Base-by-base conservation (phyloP, 1,140 invertebrate species). In the Eubasilissa regina region DNA sequence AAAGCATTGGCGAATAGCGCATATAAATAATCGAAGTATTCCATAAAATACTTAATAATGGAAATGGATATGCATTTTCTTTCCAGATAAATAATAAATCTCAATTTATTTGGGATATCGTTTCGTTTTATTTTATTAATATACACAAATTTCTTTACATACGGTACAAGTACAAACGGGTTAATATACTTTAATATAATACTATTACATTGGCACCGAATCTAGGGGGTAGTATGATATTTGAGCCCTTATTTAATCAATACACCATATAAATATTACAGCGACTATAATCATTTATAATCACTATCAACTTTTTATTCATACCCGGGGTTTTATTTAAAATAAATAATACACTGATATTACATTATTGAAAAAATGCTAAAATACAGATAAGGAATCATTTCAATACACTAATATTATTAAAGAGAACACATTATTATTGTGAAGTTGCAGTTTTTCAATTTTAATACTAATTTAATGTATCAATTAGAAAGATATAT, bases 51-150 rank as follows among this genome's bases (percentile, higher is more conserved):
- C 25, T 3, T 35, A 35, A 35, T 35, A 35, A 35, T 3, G 6
- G 1, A 1, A 35, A 3, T 35, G 25, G 1, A 35, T 35, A 6
- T 35, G 25, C 25, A 35, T 35, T 35, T 35, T 35, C 6, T 35
- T 35, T 35, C 1, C 25, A 35, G 1, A 35, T 3, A 35, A 35
- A 35, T 35, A 35, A 35, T 35, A 35, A 35, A 35, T 35, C 1
- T 35, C 25, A 35, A 35, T 62, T 21, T 0, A 43, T 62, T 21
- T 62, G 60, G 60, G 13, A 62, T 62, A 62, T 62, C 60, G 25
- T 62, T 62, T 62, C 60, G 25, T 62, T 62, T 62, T 62, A 62
- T 62, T 62, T 62, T 62, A 62, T 62, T 62, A 62, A 62, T 62
- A 62, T 62, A 62, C 60, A 62, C 60, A 62, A 62, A 62, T 62